These are phyloP conservation scores for Microcebus murinus DNA, from an alignment of 2,113 vertebrate species.

Conservation along the genomic window DNA sequence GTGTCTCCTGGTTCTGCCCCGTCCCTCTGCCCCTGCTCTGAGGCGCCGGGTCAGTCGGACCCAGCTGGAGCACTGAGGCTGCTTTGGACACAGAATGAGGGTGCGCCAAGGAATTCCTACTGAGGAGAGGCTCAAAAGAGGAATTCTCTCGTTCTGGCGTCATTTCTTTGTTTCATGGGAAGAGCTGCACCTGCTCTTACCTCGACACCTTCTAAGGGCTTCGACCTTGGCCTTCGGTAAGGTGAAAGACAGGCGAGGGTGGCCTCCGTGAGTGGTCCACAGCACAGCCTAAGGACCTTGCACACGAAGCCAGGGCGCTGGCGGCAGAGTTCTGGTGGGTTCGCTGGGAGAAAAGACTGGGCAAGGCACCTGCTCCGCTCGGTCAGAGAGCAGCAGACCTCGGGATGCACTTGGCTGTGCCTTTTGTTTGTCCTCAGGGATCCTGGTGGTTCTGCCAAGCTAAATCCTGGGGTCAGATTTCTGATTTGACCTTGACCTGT, in stretches of 20 bases:
- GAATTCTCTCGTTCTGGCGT: not conserved
- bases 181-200: not conserved
- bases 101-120: not conserved
- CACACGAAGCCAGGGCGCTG: constrained; percentile 70
- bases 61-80: not conserved
- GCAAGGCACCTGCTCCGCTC: not conserved
- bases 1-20: rapidly evolving
- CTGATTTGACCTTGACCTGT: not conserved
- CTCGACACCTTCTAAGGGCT: no score
- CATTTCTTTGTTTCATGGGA: not conserved
- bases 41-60: not conserved
- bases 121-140: not conserved
- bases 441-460: not conserved
- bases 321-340: constrained; percentile 67
- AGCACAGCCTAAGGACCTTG: constrained; percentile 72
- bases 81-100: not conserved
- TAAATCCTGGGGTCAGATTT: not conserved
- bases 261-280: constrained; percentile 71
- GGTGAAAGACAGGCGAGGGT: constrained; percentile 65
- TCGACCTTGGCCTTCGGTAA: constrained; percentile 48
- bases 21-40: rapidly evolving
- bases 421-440: not conserved
- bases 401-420: rapidly evolving
- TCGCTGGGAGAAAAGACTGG: constrained; percentile 58
- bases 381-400: constrained; percentile 8